Base-by-base conservation (phyloP, 2,888 invertebrate genomes). In the Tenthredo amoena region DNA sequence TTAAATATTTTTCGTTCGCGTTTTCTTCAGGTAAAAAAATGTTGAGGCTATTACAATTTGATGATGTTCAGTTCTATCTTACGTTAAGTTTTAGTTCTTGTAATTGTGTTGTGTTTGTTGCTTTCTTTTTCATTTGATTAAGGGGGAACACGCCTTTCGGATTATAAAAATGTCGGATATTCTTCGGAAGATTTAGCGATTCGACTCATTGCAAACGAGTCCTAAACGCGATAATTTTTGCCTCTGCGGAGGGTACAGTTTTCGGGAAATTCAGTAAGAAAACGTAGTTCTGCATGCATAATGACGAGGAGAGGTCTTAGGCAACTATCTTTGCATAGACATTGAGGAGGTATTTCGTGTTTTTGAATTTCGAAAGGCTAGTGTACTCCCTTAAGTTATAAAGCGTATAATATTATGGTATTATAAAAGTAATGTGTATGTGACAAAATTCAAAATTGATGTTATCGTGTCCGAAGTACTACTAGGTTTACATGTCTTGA, bases 361-460 rank as follows among this genome's bases (percentile, higher is more conserved):
- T 86, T 83, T 87, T 86, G 47, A 86, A 86, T 85, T 81, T 21
- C 84, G 86, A 86, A 86, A 65, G 34, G 68, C 68, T 12, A 79
- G 86, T 26, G 72, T 26, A 43, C 2, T 10, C 21, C 72, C 62
- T 62, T 81, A 62, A 81, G 10, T 83, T 83, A 7, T 83, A 83
- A 68, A 83, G 0, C 83, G 43, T 83, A 83, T 83, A 83, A 68
- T 83, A 83, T 81, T 81, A 81, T 83, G 43, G 47, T 83, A 83
- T 68, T 68, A 83, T 83, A 90, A 91, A 91, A 90, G 91, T 91
- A 91, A 92, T 91, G 91, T 91, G 91, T 91, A 91, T 89, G 91
- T 91, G 91, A 91, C 93, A 92, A 93, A 93, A 93, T 93, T 93
- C 93, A 93, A 93, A 93, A 93, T 93, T 93, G 89, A 91, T 90